Evolutionary conservation across 2,888 invertebrate genomes (phyloP).

Genomic region (Caenorhabditis doughertyi): DNA sequence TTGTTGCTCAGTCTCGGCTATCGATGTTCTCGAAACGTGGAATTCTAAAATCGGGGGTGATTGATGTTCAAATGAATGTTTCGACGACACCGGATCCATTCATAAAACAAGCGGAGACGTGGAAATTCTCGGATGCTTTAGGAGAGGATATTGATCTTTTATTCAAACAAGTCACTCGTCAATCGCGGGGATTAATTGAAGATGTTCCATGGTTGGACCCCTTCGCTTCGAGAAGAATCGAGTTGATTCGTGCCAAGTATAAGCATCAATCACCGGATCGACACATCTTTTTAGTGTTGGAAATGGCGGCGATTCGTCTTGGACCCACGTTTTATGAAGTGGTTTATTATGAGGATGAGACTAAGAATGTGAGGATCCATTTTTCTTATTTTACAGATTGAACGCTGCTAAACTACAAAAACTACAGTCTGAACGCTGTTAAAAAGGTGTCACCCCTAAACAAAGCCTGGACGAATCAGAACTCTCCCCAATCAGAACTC

Average conservation of each 20-base stretch:
- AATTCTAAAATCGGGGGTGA: constrained; percentile 89
- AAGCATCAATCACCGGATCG: constrained; percentile 60
- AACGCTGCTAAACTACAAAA: too few relatives aligned
- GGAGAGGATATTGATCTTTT: constrained; percentile 59
- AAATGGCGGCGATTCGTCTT: constrained; percentile 64
- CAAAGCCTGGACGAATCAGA: too few relatives aligned
- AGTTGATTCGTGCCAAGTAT: constrained; percentile 87
- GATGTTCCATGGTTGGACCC: constrained; percentile 98
- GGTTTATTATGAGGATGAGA: constrained; percentile 73
- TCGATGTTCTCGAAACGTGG: constrained; percentile 96
- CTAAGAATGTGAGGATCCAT: constrained; percentile 60
- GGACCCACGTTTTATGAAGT: constrained; percentile 68
- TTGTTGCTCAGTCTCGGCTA: constrained; percentile 95
- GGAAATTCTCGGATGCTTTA: constrained; percentile 62
- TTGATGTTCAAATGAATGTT: constrained; percentile 87
- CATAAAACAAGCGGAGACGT: constrained; percentile 35
- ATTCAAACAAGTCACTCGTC: constrained; percentile 61
- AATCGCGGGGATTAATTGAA: constrained; percentile 89
- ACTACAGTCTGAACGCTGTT: too few relatives aligned
- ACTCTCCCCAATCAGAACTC: too few relatives aligned
- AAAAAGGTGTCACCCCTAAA: too few relatives aligned
- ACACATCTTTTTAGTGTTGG: constrained; percentile 71
- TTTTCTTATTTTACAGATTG: too few relatives aligned
- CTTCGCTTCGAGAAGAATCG: constrained; percentile 95
- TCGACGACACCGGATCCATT: constrained; percentile 60